A percentile compares a stretch with the other conserved stretches of the same genome.
These are phyloP conservation scores for Halichoeres trimaculatus DNA, from an alignment of 2,113 vertebrate species.

Conservation along the genomic window DNA sequence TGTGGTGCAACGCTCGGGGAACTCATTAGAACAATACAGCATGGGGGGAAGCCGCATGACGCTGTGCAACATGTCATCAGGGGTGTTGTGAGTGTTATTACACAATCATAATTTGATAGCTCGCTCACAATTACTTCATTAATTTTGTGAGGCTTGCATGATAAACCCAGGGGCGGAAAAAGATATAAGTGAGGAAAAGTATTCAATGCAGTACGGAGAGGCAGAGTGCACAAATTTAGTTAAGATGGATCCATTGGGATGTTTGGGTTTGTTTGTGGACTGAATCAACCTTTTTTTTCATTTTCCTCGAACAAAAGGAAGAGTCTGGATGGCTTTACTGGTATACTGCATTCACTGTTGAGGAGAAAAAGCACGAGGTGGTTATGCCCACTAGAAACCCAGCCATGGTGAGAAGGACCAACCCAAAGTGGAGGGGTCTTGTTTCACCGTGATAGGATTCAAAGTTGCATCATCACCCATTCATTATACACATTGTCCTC, in stretches of 20 bases:
- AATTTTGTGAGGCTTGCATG: constrained; percentile 30
- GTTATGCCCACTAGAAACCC: no score
- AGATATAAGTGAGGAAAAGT: neutral
- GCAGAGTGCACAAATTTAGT: neutral
- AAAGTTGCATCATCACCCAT: no score
- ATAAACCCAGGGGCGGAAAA: neutral
- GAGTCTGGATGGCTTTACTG: neutral
- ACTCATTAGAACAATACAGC: constrained; percentile 66
- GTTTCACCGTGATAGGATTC: no score
- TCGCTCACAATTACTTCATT: constrained; percentile 62
- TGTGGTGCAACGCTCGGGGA: constrained; percentile 61
- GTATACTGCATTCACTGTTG: neutral
- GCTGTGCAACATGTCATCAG: constrained; percentile 56
- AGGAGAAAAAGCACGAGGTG: no score
- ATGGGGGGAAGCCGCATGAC: constrained; percentile 53
- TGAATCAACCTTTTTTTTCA: neutral
- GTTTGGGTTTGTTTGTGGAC: neutral
- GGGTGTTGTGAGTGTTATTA: constrained; percentile 61
- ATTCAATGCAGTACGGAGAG: neutral
- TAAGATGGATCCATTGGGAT: neutral
- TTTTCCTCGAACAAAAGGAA: neutral
- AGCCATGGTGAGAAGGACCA: no score
- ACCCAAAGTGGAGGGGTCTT: no score
- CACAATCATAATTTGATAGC: constrained; percentile 63
- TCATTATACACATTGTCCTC: no score